A percentile compares a stretch with the other conserved stretches of the same genome.
These are phyloP conservation scores for Gymnocypris eckloni DNA, from an alignment of 2,797 vertebrate species.

Conservation along the genomic window DNA sequence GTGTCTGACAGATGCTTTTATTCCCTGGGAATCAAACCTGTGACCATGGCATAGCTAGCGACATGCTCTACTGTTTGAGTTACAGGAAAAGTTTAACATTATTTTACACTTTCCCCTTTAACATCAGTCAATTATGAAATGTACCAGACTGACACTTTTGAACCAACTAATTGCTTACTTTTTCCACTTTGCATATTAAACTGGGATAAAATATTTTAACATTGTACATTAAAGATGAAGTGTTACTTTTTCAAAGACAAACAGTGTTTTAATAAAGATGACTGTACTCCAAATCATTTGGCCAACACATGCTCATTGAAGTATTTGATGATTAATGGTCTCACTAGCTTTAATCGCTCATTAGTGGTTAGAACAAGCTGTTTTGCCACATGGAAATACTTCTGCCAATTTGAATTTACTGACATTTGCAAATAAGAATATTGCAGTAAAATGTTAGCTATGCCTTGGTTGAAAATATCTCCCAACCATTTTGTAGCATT, in stretches of 20 bases:
- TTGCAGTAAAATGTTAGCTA: background rate
- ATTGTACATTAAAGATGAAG: background rate
- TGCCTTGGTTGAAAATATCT: background rate
- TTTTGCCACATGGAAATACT: background rate
- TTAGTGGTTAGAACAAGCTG: background rate
- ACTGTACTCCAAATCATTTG: background rate
- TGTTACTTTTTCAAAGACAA: background rate
- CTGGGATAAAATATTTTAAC: background rate
- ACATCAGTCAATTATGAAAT: background rate
- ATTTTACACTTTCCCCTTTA: background rate
- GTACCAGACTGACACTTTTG: background rate
- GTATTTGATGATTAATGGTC: background rate
- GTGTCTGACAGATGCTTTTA: background rate
- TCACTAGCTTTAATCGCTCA: background rate
- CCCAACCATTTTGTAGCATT: background rate
- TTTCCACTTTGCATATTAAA: background rate
- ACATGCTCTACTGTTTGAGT: background rate
- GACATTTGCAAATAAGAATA: background rate
- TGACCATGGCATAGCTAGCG: background rate
- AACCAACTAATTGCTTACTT: background rate
- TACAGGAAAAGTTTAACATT: background rate
- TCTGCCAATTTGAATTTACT: background rate
- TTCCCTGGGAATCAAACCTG: background rate
- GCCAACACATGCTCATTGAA: background rate
- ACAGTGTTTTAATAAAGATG: background rate